Evolutionary conservation across 2,113 vertebrate genomes (phyloP), one percentile per base, ranked within the genome.

Genomic region (Amia ocellicauda): DNA sequence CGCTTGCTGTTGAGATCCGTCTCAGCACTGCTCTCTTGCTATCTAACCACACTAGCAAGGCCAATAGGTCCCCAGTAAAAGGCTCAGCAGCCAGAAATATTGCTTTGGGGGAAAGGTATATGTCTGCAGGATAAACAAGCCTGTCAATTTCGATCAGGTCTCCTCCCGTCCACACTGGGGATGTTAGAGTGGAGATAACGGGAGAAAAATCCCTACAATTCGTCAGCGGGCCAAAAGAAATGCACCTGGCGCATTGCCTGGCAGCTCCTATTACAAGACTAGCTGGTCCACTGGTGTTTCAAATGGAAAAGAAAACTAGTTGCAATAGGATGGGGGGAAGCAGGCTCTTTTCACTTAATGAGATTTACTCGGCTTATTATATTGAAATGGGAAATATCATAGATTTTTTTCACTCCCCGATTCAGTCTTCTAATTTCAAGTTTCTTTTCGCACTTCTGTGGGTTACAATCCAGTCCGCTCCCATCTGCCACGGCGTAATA

Each of bases 331-430:
- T 16, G 10, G 16, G 45, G 5, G 41, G 8, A 40, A 13, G 27
- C 23, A 24, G 53, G 50, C 49, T 50, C 50, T 63, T 63, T 63
- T 63, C 49, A 23, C 50, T 43, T 31, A 54, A 54, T 53, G 61
- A 40, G 49, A 41, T 63, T 51, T 41, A n/a, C 4, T 41, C 27
- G 53, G 51, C 45, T 66, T 27, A 14, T 27, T 62, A 7, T 55
- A 72, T 75, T 66, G 68, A 67, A 73, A 60, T 42, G 19, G 45
- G 57, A 62, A 40, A 62, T 64, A 55, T 45, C 58, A 63, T 62
- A 41, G 57, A 64, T 53, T 63, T 47, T 63, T 5, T 22, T 58
- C 41, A 16, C 22, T 50, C 50, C 10, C 50, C 50, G 29, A 16
- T 62, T 50, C 31, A 47, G 14, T 27, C 45, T 62, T 36, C 31